Conservation (phyloP, 2,797 vertebrate genomes). For the Geotrypetes seraphini region DNA sequence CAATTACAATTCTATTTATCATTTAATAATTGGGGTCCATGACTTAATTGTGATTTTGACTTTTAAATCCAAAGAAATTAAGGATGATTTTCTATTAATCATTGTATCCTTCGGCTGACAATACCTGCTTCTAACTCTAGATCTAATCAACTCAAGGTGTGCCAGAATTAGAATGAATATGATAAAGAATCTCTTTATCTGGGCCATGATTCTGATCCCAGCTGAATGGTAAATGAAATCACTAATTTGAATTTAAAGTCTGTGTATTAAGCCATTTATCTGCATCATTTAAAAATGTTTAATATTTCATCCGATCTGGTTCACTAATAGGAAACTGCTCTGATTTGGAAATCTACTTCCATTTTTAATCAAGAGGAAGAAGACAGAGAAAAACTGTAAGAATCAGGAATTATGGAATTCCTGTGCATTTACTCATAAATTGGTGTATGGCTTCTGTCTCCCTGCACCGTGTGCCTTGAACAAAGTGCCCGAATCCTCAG, state of each 20-base stretch:
- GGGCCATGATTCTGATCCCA: slow-evolving; percentile 55
- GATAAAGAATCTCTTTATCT: slow-evolving; percentile 73
- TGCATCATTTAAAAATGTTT: slow-evolving; percentile 52
- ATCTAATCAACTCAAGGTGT: slow-evolving; percentile 47
- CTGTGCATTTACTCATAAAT: too few species aligned
- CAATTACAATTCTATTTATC: slow-evolving; percentile 74
- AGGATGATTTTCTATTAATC: slow-evolving; percentile 50
- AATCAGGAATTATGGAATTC: too few species aligned
- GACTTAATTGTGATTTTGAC: slow-evolving; percentile 57
- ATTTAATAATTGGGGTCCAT: slow-evolving; percentile 65
- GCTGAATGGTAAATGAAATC: slow-evolving; percentile 29
- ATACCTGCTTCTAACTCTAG: slow-evolving; percentile 69
- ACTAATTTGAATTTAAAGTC: slow-evolving; percentile 60
- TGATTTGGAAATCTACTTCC: too few species aligned
- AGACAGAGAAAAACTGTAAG: too few species aligned
- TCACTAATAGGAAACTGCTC: too few species aligned
- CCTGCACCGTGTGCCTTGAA: too few species aligned
- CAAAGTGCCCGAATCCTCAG: too few species aligned
- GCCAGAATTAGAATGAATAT: slow-evolving; percentile 68
- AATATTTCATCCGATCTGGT: too few species aligned
- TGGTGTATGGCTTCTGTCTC: too few species aligned
- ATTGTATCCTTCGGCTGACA: slow-evolving; percentile 41
- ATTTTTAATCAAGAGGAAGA: too few species aligned
- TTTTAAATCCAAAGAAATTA: slow-evolving; percentile 61
- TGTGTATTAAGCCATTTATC: slow-evolving; percentile 52